Conservation (phyloP, 2,797 vertebrate genomes). For the Chaetodon trifasciatus region DNA sequence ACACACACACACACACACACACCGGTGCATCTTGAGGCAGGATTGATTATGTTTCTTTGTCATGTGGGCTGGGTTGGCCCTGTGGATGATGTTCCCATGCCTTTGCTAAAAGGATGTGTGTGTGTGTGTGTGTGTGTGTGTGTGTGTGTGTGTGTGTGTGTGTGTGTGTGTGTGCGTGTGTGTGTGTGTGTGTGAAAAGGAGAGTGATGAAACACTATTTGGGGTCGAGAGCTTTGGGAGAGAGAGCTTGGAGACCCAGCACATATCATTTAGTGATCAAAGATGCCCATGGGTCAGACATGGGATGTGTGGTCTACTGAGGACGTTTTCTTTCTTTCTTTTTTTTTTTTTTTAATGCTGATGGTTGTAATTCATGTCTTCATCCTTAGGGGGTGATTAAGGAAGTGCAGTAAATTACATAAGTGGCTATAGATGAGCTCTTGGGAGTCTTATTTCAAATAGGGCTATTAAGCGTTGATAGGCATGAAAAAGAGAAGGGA, state of each 20-base stretch:
- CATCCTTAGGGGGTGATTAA: constrained; percentile 59
- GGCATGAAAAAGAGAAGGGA: constrained; percentile 35
- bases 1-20: constrained; percentile 14
- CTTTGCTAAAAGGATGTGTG: constrained; percentile 50
- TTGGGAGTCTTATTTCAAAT: constrained; percentile 68
- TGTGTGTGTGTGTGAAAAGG: constrained; percentile 17
- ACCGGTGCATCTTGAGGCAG: constrained; percentile 40
- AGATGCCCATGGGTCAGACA: constrained; percentile 41
- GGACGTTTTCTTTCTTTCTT: constrained; percentile 26
- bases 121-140: constrained; percentile 20
- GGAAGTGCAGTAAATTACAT: constrained; percentile 65
- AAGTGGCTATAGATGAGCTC: constrained; percentile 61
- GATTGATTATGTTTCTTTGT: constrained; percentile 54
- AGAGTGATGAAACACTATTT: constrained; percentile 4
- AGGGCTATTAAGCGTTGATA: constrained; percentile 49
- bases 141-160: constrained; percentile 27
- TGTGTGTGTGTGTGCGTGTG: constrained; percentile 21
- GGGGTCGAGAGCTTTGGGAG: constrained; percentile 6
- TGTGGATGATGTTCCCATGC: constrained; percentile 55
- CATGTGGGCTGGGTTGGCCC: constrained; percentile 49
- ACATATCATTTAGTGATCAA: constrained; percentile 49
- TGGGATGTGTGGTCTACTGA: constrained; percentile 50
- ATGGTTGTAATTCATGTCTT: constrained; percentile 63
- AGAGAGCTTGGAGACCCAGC: constrained; percentile 17
- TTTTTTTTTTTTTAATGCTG: constrained; percentile 27